Base-by-base conservation (phyloP, 2,113 vertebrate species). In the Ptilorrhoa leucosticta region DNA sequence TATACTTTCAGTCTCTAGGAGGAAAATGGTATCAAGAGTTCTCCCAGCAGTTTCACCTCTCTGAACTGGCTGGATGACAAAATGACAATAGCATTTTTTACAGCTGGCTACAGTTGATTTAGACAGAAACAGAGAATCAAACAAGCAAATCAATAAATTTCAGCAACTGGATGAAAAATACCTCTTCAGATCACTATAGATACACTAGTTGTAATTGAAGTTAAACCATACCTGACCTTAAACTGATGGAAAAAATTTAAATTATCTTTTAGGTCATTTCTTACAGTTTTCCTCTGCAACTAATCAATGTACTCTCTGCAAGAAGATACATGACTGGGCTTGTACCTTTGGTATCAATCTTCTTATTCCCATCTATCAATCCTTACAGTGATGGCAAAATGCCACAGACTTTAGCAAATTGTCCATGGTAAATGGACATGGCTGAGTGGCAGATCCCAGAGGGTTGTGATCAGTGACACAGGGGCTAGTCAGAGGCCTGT, bases 401-500 rank as follows among this genome's bases (percentile, higher is more conserved):
- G 77, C 28, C 47, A 40, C 40, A 76, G 45, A 33, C 21, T 72
- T 90, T 40, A 72, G 28, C 14, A 86, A 85, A 40, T 10, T 60
- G 19, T 33, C 37, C 28, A 15, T 44, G 11, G 22, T 40, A 83
- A 92, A 85, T 72, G 18, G 53, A 21, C 1, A 0, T 33, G 35
- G 31, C 17, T 44, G 35, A 65, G 22, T 35, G 50, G 35, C 26
- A 72, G 66, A 44, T 28, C 50, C 37, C 58, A 37, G 27, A 57
- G 22, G 23, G 37, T 13, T 33, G 5, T 50, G 44, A 23, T 37
- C 51, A 20, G 58, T 20, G 33, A 27, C 51, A 33, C 50, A 50
- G 18, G 23, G 33, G 15, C 12, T 57, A 1, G 0, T 71, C 0
- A 1, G 53, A 79, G 19, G 16, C 31, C 23, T 51, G 23, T 37